These are phyloP conservation scores for Gymnobelideus leadbeateri DNA, from an alignment of 2,113 vertebrate genomes.

Conservation along the genomic window DNA sequence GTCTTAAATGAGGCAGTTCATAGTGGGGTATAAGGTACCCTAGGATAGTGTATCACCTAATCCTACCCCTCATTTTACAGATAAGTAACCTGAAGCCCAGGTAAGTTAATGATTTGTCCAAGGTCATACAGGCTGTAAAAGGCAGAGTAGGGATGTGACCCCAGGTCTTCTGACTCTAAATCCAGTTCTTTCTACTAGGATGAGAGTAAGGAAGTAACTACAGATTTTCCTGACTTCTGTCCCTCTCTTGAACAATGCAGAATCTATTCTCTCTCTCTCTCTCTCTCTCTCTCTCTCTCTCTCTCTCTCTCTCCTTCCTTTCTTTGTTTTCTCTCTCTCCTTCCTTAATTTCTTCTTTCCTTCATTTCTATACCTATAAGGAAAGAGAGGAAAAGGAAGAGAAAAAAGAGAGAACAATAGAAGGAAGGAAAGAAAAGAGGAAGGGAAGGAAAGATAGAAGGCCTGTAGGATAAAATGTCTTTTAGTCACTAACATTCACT, in stretches of 20 bases:
- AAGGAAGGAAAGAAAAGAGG: neutral
- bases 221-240: neutral
- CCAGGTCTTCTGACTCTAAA: neutral
- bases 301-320: conserved; percentile 2
- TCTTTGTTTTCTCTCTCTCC: neutral
- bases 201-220: neutral
- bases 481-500: neutral
- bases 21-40: no score
- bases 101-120: neutral
- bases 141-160: neutral
- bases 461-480: neutral
- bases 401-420: neutral
- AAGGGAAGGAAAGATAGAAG: neutral
- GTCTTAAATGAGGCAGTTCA: conserved; percentile 39
- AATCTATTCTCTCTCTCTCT: neutral
- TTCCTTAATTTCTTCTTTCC: neutral
- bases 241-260: neutral
- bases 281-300: neutral
- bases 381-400: neutral
- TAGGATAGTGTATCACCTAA: no score
- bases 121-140: neutral
- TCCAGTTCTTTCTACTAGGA: neutral
- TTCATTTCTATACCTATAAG: conserved; percentile 14
- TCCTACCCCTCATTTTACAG: neutral
- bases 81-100: neutral